Conservation (phyloP, 2,888 invertebrate species). For the Hypercompe scribonia region DNA sequence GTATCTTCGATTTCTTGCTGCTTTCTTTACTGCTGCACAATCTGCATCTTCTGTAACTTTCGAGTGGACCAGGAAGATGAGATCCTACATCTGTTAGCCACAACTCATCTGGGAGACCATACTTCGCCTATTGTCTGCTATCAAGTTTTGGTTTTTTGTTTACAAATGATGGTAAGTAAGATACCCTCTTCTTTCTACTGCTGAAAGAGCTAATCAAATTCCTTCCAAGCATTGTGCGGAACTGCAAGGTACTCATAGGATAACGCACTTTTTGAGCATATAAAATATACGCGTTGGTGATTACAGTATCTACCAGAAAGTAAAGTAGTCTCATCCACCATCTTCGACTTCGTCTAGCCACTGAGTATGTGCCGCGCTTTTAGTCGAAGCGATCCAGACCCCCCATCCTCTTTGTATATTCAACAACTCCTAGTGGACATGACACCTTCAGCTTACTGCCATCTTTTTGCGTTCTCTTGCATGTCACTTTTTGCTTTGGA, state of each 20-base stretch:
- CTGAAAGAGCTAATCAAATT: slow-evolving; percentile 39
- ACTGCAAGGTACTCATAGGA: slow-evolving; percentile 30
- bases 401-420: slow-evolving; percentile 42
- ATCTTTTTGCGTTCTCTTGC: slow-evolving; percentile 39
- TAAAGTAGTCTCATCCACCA: slow-evolving; percentile 52
- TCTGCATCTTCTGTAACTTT: slow-evolving; percentile 35
- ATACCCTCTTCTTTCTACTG: slow-evolving; percentile 35
- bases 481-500: slow-evolving; percentile 38
- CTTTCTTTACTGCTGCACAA: slow-evolving; percentile 35
- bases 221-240: slow-evolving; percentile 41
- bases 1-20: slow-evolving; percentile 36
- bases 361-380: slow-evolving; percentile 38
- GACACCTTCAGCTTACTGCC: slow-evolving; percentile 30
- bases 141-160: slow-evolving; percentile 35
- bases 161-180: slow-evolving; percentile 37
- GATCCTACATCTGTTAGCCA: slow-evolving; percentile 36
- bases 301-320: slow-evolving; percentile 45
- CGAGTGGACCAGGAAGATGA: slow-evolving; percentile 35
- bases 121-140: slow-evolving; percentile 38
- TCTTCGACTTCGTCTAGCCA: slow-evolving; percentile 43
- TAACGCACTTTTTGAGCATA: slow-evolving; percentile 34
- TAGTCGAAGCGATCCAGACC: slow-evolving; percentile 43
- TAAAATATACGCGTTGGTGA: slow-evolving; percentile 47
- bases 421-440: slow-evolving; percentile 38
- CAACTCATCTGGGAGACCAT: slow-evolving; percentile 36